Conservation (phyloP, 2,888 invertebrate genomes). For the Thecophora atra region DNA sequence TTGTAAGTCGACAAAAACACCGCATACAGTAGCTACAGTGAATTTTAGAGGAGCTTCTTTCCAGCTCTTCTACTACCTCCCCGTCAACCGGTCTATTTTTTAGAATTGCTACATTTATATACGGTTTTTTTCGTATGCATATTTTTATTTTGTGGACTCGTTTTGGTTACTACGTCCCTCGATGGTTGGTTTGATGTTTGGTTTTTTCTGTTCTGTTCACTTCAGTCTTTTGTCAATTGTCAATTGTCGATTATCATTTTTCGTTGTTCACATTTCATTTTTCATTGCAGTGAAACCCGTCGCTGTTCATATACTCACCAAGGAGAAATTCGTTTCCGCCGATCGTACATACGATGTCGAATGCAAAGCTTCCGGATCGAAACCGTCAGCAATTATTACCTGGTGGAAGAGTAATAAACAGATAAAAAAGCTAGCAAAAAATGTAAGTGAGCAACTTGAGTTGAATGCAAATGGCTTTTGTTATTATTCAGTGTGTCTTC, state of each 20-base stretch:
- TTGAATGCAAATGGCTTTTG: not conserved
- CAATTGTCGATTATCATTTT: no score
- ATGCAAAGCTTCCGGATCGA: constrained; percentile 85
- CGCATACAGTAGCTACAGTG: not conserved
- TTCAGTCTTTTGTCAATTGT: not conserved
- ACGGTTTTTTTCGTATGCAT: not conserved
- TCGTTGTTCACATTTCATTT: constrained; percentile 14
- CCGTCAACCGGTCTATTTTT: not conserved
- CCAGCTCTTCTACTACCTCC: not conserved
- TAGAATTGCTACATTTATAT: not conserved
- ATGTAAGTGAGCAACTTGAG: constrained; percentile 71
- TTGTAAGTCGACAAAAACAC: not conserved
- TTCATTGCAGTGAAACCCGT: constrained; percentile 80
- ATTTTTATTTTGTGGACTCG: constrained; percentile 1
- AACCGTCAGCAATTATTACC: constrained; percentile 84
- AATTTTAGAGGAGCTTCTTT: not conserved
- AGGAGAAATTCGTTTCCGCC: constrained; percentile 84
- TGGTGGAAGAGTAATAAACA: constrained; percentile 91
- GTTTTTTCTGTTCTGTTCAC: not conserved
- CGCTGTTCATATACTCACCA: constrained; percentile 83
- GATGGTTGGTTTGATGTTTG: not conserved
- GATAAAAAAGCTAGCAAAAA: constrained; percentile 81
- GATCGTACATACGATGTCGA: constrained; percentile 88
- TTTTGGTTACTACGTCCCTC: not conserved
- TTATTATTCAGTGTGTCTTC: no score